Evolutionary conservation across 2,888 invertebrate genomes (phyloP), one percentile per base, ranked within the genome.

Genomic region (Epinotia bilunana): DNA sequence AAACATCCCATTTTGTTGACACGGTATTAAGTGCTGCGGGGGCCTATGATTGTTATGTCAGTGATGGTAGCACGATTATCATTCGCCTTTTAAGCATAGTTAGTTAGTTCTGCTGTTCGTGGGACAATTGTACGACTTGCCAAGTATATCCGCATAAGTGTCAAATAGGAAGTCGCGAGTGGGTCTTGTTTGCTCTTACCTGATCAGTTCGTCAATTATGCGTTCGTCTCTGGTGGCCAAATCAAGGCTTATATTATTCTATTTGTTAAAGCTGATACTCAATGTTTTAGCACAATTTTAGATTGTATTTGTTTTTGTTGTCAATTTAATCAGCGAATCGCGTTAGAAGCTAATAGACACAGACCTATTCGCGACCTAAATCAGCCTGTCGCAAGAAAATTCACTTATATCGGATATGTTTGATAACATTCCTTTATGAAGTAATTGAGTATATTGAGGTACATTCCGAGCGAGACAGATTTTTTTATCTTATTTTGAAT

Each of bases 401-500:
- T 57, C 3, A 1, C 11, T 57, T 18, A 20, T 57, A 58, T 7
- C 2, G 53, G 28, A 16, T 43, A 43, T 64, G 7, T 11, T 63
- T 18, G 61, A 33, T 68, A 67, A 39, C 64, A 67, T 67, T 75
- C 70, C 71, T 57, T 18, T 43, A 49, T 16, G 5, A n/a, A 49
- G 5, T 49, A 5, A 53, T 53, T 53, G 53, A n/a, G 16, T 4
- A 49, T 61, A 58, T 20, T 46, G 13, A 55, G 63, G 23, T 43
- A 55, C 75, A 75, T 75, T 72, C 75, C 75, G 20, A 28, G 53
- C 53, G 43, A 28, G 18, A 20, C 23, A 55, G 33, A n/a, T 16
- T 33, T 64, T 67, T 64, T 67, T 65, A 53, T 61, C 61, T 6
- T 73, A 67, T 65, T 61, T 46, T 46, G n/a, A 20, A 43, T 67